Evolutionary conservation across 2,797 vertebrate species (phyloP), one percentile per base, ranked within the genome.

Genomic region (Ptychobarbus kaznakovi): DNA sequence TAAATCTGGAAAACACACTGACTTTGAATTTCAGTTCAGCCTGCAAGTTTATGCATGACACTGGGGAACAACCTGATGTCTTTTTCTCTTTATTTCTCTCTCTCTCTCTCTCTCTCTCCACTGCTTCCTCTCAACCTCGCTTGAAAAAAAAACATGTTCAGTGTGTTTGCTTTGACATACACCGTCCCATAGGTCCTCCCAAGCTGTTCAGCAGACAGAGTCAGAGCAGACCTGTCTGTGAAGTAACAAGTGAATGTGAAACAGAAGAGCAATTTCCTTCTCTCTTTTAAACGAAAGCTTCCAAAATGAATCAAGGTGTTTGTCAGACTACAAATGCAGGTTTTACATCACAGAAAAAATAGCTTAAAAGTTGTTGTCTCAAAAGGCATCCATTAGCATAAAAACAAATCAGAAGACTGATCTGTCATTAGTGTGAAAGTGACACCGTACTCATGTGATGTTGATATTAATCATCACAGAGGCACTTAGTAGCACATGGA

Each of bases 161-260:
- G 38, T 38, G 61, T 83, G 56, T 66, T 75, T 73, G n/a, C 40
- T 73, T 63, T 66, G 75, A 68, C 38, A 74, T 28, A 20, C 38
- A 70, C 18, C 3, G 9, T 68, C 63, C 63, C 73, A 70, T 73
- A 61, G 28, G 66, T 28, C 28, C 73, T 49, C 28, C 22, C 25
- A 25, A n/a, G 44, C 44, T 73, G 32, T 46, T 79, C 44, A 51
- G 35, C 49, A 76, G 49, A 78, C 49, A 76, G 49, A 78, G 81
- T 68, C 35, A 20, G 32, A 68, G 68, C n/a, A 83, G 44, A 68
- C 38, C 61, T 80, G 69, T 81, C 65, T 58, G 44, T 70, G 61
- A 75, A 28, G 46, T 32, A 61, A 35, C 82, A 35, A 78, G 49
- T 66, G 42, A 83, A 68, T n/a, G 68, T 83, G n/a, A 65, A 79